Conservation (phyloP, 1,140 invertebrate species). For the Bombyx mori region ASM3026992v2 NC_085110.1:17284501-17285000, state of each 20-base stretch:
- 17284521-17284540: slow-evolving; percentile 62
- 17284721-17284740: slow-evolving; percentile 64
- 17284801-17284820: slow-evolving; percentile 22
- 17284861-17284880: too few relatives aligned
- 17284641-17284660: slow-evolving; percentile 9
- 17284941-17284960: too few relatives aligned
- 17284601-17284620: slow-evolving; percentile 24
- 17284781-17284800: slow-evolving; percentile 11
- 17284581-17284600: slow-evolving; percentile 45
- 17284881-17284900: too few relatives aligned
- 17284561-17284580: slow-evolving; percentile 67
- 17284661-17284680: slow-evolving; percentile 28
- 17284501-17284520: slow-evolving; percentile 58
- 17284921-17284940: too few relatives aligned
- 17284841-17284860: too few relatives aligned
- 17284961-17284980: too few relatives aligned
- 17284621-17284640: slow-evolving; percentile 34
- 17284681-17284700: slow-evolving; percentile 66
- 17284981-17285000: too few relatives aligned
- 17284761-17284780: slow-evolving; percentile 14
- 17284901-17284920: too few relatives aligned
- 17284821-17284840: slow-evolving; percentile 20
- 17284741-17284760: slow-evolving; percentile 38
- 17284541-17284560: slow-evolving; percentile 63
- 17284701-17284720: slow-evolving; percentile 63